Evolutionary conservation across 2,797 vertebrate genomes (phyloP), one percentile per base, ranked within the genome.

Genomic region (Perodicticus potto): DNA sequence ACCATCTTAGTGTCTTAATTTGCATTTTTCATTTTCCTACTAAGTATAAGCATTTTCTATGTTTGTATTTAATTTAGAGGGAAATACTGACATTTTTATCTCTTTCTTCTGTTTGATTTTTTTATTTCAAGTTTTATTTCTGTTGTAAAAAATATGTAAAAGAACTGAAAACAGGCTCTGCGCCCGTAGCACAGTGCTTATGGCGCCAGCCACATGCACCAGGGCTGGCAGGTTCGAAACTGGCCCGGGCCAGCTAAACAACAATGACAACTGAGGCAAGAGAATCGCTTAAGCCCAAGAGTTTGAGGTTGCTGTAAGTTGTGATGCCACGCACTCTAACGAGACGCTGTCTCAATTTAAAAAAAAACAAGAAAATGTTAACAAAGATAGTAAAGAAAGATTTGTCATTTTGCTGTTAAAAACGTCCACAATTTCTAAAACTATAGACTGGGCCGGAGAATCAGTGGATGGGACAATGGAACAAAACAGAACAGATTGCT

Each of bases 51-150:
- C 32, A 59, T 84, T 81, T 95, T 95, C 85, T 73, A 73, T 93
- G 27, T 19, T 69, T 37, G 19, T 91, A 27, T 88, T 87, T 91
- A 45, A 81, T 59, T 91, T 76, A 4, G 7, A 19, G 3, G 23
- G 45, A 86, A 84, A 45, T 80, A 29, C n/a, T 93, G 7, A 92
- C 53, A 59, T 45, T 86, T 93, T 89, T 83, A 7, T 45, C 40
- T 89, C 88, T 76, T 87, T 86, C 34, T 93, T 94, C 43, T 43
- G 23, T 67, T 65, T 91, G 27, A 86, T 55, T 91, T 92, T 92
- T 77, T 95, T 67, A 7, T 90, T 70, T 72, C 27, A 45, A 45
- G 5, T 78, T 67, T 86, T 86, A 70, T 57, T 81, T 86, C 13
- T 70, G 5, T 90, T 80, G 19, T 84, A 80, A 86, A 92, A 22